Evolutionary conservation across 37 sponge, comb jelly and placozoan genomes (phyloP), one percentile per base, ranked within the genome.

Genomic region (Diacarnus erythraeanus): DNA sequence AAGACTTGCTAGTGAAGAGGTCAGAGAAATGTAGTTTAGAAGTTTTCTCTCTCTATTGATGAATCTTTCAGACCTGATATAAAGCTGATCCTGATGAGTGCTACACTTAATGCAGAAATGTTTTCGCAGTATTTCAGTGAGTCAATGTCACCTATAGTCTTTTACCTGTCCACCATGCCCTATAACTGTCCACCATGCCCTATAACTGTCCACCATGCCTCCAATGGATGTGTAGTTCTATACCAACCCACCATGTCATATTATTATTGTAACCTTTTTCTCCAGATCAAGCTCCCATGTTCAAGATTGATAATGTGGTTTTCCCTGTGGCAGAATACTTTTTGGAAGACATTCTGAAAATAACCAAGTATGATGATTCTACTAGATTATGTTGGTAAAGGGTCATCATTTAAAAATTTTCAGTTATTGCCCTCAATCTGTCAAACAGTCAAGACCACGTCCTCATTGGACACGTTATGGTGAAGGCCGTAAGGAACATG

Each of bases 31-130:
- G 12, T 47, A 15, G 51, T 47, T 47, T 47, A 47, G 6, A 47
- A 12, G 57, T 54, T 54, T 54, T 54, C 57, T 54, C n/a, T n/a
- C n/a, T n/a, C n/a, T n/a, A n/a, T n/a, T n/a, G n/a, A n/a, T n/a
- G n/a, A n/a, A 21, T 4, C 75, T 29, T 1, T 1, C 51, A 92
- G 93, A 41, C 96, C 96, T 38, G 92, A 95, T 56, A 83, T 95
- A 65, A 91, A 91, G 85, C 63, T 95, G 26, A 83, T 95, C 30
- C 81, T 95, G 29, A 95, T 95, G 96, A 95, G 92, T 77, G 96
- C 96, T 29, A 91, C 92, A 17, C n/a, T 91, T 15, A 86, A 91
- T 75, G 84, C 87, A 42, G 87, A 91, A n/a, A 68, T 83, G 56
- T 86, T 91, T 68, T 91, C 92, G 0, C 36, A 81, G 5, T 91